Percentiles rank a stretch among this genome's conserved stretches.
phyloP scores from a whole-genome alignment of 2,888 invertebrate genomes.

The Leucoma salicis region DNA sequence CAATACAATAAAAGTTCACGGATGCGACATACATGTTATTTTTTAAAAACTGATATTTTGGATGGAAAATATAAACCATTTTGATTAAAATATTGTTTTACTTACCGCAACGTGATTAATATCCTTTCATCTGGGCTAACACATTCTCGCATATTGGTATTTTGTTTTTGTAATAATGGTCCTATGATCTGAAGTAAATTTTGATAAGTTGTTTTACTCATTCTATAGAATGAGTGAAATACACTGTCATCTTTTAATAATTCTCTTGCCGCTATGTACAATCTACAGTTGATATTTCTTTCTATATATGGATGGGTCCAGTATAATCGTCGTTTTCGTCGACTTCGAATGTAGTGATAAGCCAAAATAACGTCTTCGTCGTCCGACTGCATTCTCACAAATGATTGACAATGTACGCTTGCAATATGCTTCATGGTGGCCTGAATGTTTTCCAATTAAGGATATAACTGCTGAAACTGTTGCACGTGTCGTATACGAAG shows the following conservation, averaged over 20 bases:
- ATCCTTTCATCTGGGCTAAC: neutral
- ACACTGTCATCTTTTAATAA: conserved; percentile 9
- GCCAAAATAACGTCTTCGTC: conserved; percentile 16
- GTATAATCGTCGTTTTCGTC: conserved; percentile 7
- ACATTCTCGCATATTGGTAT: neutral
- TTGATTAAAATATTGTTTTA: too few species aligned
- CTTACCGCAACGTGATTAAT: too few species aligned
- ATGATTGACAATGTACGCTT: too few species aligned
- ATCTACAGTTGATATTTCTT: conserved; percentile 9
- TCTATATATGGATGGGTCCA: conserved; percentile 6
- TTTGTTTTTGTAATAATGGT: neutral
- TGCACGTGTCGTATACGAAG: too few species aligned
- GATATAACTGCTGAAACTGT: too few species aligned
- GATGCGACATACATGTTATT: too few species aligned
- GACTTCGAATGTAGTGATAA: conserved; percentile 15
- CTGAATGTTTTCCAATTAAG: too few species aligned
- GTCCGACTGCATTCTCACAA: conserved; percentile 11
- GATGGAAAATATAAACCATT: too few species aligned
- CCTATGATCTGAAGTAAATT: neutral
- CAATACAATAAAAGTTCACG: too few species aligned
- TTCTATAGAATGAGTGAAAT: conserved; percentile 11
- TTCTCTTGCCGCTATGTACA: conserved; percentile 12
- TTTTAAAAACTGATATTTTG: too few species aligned
- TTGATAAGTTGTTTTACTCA: conserved; percentile 2
- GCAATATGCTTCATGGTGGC: too few species aligned